A percentile compares a stretch with the other conserved stretches of the same genome.
These are phyloP conservation scores for Amphilophus citrinellus DNA, from an alignment of 2,113 vertebrate species.

Conservation along the genomic window DNA sequence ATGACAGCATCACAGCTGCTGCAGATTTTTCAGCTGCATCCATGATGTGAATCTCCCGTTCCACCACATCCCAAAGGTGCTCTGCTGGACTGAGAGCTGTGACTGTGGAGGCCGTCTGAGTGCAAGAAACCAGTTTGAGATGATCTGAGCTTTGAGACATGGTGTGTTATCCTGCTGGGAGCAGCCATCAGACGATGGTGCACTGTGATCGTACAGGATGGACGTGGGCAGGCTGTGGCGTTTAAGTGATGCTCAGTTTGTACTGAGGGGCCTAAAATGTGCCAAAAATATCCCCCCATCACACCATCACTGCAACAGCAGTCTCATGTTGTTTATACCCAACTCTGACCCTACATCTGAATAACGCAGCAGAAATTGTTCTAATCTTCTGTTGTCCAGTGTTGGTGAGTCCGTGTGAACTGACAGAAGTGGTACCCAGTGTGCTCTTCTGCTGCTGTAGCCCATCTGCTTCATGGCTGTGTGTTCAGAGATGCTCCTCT, in stretches of 20 bases:
- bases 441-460: not conserved
- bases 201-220: not conserved
- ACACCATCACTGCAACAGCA: not conserved
- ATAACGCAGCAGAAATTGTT: not conserved
- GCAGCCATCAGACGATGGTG: too few relatives aligned
- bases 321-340: not conserved
- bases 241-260: not conserved
- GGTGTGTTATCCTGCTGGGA: not conserved
- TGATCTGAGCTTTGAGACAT: not conserved
- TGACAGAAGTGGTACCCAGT: not conserved
- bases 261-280: not conserved
- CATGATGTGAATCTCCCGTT: not conserved
- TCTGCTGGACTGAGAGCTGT: not conserved
- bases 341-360: not conserved
- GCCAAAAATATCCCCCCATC: not conserved
- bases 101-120: not conserved
- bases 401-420: not conserved
- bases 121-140: not conserved
- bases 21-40: not conserved
- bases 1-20: not conserved
- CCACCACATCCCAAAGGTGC: not conserved
- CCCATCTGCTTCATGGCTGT: not conserved
- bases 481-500: not conserved
- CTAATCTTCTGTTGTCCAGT: not conserved
- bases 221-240: not conserved